Percentiles rank a stretch among this genome's conserved stretches.
Conservation (phyloP, 1,140 invertebrate genomes). For the Orchestia grillus region DNA sequence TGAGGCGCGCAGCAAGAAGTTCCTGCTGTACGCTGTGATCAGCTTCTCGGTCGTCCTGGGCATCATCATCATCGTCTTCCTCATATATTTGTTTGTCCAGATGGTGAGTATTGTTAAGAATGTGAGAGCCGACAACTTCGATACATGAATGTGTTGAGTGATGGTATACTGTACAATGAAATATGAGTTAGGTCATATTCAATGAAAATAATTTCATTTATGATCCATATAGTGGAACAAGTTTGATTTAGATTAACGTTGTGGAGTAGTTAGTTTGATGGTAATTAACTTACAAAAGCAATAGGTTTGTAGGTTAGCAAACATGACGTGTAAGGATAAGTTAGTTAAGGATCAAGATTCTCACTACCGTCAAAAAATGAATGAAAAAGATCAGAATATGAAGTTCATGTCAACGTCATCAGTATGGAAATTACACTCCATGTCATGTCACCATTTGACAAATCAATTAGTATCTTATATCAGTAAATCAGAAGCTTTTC, state of each 20-base stretch:
- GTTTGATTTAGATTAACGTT: background rate
- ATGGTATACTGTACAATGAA: background rate
- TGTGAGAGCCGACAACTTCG: background rate
- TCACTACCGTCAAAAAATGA: background rate
- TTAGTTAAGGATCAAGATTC: background rate
- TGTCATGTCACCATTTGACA: no score
- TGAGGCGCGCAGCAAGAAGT: background rate
- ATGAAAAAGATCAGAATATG: background rate
- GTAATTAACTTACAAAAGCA: background rate
- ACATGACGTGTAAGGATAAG: background rate
- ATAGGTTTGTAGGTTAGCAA: background rate
- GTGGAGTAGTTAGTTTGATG: background rate
- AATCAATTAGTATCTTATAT: background rate
- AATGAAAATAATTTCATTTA: no score
- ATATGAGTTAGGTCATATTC: background rate
- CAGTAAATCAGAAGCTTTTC: background rate
- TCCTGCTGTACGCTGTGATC: constrained; percentile 23
- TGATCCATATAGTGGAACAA: background rate
- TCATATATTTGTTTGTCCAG: background rate
- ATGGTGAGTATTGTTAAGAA: no score
- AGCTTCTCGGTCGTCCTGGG: constrained; percentile 26
- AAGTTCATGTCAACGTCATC: background rate
- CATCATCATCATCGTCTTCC: constrained; percentile 33
- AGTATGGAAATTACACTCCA: no score
- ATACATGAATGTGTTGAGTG: background rate